Conservation (phyloP, 2,888 invertebrate species). For the Nesidiocoris tenuis region DNA sequence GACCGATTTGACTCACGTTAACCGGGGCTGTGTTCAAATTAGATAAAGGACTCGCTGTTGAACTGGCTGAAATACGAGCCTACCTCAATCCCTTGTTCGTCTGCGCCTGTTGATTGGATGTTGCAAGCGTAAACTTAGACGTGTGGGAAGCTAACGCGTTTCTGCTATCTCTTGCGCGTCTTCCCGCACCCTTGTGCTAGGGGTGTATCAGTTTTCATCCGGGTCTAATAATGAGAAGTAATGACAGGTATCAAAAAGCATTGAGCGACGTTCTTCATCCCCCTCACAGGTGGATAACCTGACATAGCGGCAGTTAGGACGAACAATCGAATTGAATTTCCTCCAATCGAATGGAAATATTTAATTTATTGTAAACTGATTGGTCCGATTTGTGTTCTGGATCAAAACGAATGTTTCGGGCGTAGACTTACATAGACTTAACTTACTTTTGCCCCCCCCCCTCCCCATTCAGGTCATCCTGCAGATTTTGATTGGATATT, state of each 20-base stretch:
- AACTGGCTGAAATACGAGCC: neutral
- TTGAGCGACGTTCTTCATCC: no score
- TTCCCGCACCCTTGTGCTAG: neutral
- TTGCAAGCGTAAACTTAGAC: neutral
- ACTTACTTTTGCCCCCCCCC: conserved; percentile 9
- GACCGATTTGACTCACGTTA: no score
- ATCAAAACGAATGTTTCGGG: no score
- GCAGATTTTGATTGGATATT: conserved; percentile 19
- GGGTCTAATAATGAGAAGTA: neutral
- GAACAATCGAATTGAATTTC: no score
- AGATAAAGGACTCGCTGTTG: neutral
- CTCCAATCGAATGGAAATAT: no score
- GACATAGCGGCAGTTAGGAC: no score
- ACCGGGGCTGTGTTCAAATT: no score
- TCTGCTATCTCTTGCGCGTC: neutral
- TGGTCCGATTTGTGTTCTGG: no score
- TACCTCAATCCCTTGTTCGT: no score
- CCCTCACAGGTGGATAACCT: no score
- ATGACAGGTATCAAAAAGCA: neutral
- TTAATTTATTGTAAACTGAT: no score
- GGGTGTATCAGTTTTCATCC: neutral
- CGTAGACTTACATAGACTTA: no score
- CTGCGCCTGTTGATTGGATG: neutral
- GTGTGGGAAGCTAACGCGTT: neutral
- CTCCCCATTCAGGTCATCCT: neutral